Evolutionary conservation across 2,113 vertebrate species (phyloP), one percentile per base, ranked within the genome.

Genomic region (Cebidichthys violaceus): DNA sequence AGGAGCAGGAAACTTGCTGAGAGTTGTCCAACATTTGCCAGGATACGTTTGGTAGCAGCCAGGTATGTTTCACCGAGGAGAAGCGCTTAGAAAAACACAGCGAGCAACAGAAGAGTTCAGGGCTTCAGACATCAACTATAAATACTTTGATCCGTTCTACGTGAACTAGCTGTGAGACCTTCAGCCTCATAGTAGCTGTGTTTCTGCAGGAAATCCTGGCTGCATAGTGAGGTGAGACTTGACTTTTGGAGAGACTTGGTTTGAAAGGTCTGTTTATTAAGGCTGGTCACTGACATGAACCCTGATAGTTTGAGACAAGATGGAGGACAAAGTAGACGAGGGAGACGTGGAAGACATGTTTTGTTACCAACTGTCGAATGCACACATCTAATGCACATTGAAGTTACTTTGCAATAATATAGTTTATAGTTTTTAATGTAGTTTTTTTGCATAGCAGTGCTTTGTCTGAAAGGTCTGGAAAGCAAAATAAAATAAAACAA

Each of bases 21-120:
- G 86, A 62, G 39, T 31, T 76, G 86, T 91, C 90, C 86, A 84
- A 85, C 54, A 27, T 54, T 82, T 84, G 92, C 71, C 89, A 90
- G 70, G 29, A 39, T 86, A 2, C 75, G 73, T 72, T 86, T 84
- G 64, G 64, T 67, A 39, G 77, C 54, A 83, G 71, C 31, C 86
- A 89, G 77, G 54, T 86, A 70, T 85, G 72, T 88, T 87, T 86
- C 60, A 75, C 70, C 47, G 54, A 73, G 41, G 70, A 76, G 71
- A 88, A 82, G 76, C 33, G 75, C 72, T 77, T 87, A 71, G 24
- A 90, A 90, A 83, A 89, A 85, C 83, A 87, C 20, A 45, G 50
- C 50, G 66, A 60, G 33, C 76, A 72, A 77, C 77, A 43, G 22
- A 18, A 75, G 67, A 73, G 82, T 77, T 85, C 57, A 80, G 45